These are phyloP conservation scores for Nothoprocta perdicaria DNA, from an alignment of 2,113 vertebrate genomes.

Conservation along the genomic window DNA sequence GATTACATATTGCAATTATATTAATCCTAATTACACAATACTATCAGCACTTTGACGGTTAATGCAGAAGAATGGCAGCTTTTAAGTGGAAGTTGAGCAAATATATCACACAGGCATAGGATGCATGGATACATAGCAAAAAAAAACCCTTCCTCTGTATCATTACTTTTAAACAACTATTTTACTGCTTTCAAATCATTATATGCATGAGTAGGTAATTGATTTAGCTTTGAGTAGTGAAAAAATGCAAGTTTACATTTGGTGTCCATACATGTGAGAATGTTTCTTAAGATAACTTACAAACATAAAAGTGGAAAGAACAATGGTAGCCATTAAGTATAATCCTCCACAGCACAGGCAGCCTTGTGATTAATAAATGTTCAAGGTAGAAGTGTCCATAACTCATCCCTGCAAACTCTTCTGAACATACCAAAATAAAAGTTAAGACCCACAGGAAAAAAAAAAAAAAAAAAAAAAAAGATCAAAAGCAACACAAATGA, in stretches of 20 bases:
- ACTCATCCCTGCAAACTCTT: neutral
- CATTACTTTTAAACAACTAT: neutral
- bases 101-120: neutral
- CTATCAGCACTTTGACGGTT: neutral
- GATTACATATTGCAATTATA: neutral
- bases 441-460: neutral
- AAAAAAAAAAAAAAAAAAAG: neutral
- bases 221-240: neutral
- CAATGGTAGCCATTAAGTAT: neutral
- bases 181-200: neutral
- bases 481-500: neutral
- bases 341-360: neutral
- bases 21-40: neutral
- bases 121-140: accelerated
- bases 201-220: neutral
- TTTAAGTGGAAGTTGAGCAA: neutral
- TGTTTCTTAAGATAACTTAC: neutral
- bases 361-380: neutral
- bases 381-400: neutral
- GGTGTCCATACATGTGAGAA: neutral
- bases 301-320: neutral
- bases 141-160: neutral
- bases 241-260: neutral
- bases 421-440: accelerated
- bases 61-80: neutral